Evolutionary conservation across 2,888 invertebrate species (phyloP).

Genomic region (Dexiosoma caninum): DNA sequence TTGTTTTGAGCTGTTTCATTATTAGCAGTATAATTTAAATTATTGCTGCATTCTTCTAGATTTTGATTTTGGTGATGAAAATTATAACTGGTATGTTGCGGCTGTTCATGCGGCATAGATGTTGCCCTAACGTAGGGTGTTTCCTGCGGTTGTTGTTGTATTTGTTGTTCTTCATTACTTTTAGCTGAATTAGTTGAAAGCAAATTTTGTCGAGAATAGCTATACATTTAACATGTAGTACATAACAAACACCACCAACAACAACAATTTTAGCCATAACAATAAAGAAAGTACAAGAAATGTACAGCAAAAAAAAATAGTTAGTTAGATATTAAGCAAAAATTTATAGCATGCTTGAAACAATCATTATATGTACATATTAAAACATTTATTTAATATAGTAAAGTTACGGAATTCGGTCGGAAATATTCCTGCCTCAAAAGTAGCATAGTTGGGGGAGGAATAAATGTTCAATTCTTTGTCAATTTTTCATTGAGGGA

Average conservation of each 20-base stretch:
- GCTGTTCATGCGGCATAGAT: slow-evolving; percentile 52
- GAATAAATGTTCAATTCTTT: too few relatives aligned
- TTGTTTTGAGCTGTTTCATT: slow-evolving; percentile 63
- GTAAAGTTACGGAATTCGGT: too few relatives aligned
- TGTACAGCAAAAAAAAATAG: slow-evolving; percentile 50
- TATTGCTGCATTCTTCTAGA: slow-evolving; percentile 75
- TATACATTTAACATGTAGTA: slow-evolving; percentile 73
- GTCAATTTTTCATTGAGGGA: too few relatives aligned
- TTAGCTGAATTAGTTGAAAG: slow-evolving; percentile 84
- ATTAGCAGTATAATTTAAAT: slow-evolving; percentile 78
- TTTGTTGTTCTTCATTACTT: slow-evolving; percentile 83
- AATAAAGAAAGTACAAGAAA: slow-evolving; percentile 62
- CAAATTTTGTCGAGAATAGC: slow-evolving; percentile 93
- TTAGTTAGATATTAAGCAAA: slow-evolving; percentile 29
- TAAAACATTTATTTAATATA: too few relatives aligned
- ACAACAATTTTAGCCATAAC: slow-evolving; percentile 28
- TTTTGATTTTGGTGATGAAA: slow-evolving; percentile 62
- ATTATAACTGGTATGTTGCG: slow-evolving; percentile 55
- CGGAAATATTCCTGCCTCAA: too few relatives aligned
- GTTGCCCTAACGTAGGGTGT: slow-evolving; percentile 62
- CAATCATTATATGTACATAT: not conserved
- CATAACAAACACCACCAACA: slow-evolving; percentile 36
- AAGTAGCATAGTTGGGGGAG: too few relatives aligned
- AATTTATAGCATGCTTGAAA: slow-evolving; percentile 22
- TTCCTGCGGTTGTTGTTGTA: slow-evolving; percentile 75